Evolutionary conservation across 2,888 invertebrate genomes (phyloP).

Genomic region (Lydus trimaculatus): DNA sequence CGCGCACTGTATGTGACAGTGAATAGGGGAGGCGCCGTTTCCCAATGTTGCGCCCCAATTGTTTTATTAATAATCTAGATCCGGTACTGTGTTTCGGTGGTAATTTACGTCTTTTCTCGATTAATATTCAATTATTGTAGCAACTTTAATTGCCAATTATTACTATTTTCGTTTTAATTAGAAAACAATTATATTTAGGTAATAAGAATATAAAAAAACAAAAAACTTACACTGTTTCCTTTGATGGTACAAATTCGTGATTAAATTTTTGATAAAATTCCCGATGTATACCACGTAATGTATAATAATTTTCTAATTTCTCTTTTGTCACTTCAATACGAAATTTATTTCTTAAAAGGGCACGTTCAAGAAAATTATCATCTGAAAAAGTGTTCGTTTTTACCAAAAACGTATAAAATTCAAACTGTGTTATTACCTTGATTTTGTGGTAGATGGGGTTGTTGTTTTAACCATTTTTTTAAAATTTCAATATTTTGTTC

Average conservation of each 20-base stretch:
- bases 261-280: constrained; percentile 14
- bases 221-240: constrained; percentile 13
- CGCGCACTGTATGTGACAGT: too few species aligned
- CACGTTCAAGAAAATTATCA: constrained; percentile 12
- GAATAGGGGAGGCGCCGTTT: too few species aligned
- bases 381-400: too few species aligned
- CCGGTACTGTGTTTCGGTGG: too few species aligned
- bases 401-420: too few species aligned
- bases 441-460: constrained; percentile 10
- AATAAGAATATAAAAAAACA: neutral
- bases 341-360: constrained; percentile 23
- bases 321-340: constrained; percentile 18
- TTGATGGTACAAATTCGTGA: constrained; percentile 10
- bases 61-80: too few species aligned
- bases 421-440: too few species aligned
- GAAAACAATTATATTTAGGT: neutral
- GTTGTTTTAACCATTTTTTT: constrained; percentile 9
- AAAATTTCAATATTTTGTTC: neutral
- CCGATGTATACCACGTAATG: neutral
- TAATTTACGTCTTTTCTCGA: neutral
- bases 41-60: too few species aligned
- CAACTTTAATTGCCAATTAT: neutral
- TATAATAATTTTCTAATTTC: constrained; percentile 24
- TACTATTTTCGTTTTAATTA: neutral
- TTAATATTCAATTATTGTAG: neutral